Evolutionary conservation across 2,797 vertebrate genomes (phyloP).

Genomic region (Brotogeris chrysoptera): DNA sequence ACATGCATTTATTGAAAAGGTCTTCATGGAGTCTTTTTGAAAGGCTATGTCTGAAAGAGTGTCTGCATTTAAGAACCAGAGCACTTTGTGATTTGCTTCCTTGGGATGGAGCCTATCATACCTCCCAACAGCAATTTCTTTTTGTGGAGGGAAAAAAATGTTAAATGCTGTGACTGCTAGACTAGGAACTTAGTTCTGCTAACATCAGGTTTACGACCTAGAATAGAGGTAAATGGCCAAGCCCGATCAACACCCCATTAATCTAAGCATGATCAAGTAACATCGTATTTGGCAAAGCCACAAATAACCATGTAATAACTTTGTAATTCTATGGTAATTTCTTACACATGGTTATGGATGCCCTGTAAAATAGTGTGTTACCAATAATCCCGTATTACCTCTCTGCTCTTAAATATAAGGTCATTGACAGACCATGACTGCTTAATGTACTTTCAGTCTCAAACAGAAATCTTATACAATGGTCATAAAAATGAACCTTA

Average conservation of each 20-base stretch:
- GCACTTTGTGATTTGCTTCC: background rate
- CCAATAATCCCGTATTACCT: slow-evolving; percentile 63
- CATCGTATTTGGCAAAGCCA: slow-evolving; percentile 62
- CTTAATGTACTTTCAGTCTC: slow-evolving; percentile 52
- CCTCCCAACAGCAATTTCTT: background rate
- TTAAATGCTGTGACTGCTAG: background rate
- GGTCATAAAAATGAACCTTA: slow-evolving; percentile 11
- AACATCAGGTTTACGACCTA: slow-evolving; percentile 43
- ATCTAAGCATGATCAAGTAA: slow-evolving; percentile 67
- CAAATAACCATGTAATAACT: slow-evolving; percentile 63
- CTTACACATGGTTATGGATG: slow-evolving; percentile 67
- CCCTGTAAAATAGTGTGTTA: slow-evolving; percentile 62
- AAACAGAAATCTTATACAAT: slow-evolving; percentile 45
- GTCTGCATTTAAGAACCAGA: background rate
- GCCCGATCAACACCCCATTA: slow-evolving; percentile 64
- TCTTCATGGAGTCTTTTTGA: slow-evolving; percentile 5
- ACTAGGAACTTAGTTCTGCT: slow-evolving; percentile 25
- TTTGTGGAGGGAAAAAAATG: background rate
- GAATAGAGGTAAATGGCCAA: slow-evolving; percentile 58
- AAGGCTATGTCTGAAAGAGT: background rate
- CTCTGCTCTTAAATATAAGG: slow-evolving; percentile 70
- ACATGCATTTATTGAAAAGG: background rate
- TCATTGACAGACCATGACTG: slow-evolving; percentile 58
- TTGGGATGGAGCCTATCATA: background rate
- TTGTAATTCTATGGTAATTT: slow-evolving; percentile 67